Conservation (phyloP, 2,113 vertebrate genomes). For the Zosterops lateralis region DNA sequence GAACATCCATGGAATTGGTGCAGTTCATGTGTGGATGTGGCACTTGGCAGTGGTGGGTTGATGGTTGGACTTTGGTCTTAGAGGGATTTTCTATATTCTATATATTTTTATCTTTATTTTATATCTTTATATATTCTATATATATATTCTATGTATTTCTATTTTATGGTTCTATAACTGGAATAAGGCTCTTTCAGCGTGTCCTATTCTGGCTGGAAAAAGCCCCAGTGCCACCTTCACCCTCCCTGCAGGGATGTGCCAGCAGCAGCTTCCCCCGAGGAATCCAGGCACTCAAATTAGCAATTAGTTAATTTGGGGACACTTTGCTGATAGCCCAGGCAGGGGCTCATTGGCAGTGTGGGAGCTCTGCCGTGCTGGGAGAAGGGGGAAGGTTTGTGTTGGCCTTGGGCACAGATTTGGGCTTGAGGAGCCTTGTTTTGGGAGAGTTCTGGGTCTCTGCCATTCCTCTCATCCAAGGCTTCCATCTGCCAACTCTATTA, state of each 20-base stretch:
- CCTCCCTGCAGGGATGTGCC: neutral
- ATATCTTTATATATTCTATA: too few relatives aligned
- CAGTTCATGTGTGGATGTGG: neutral
- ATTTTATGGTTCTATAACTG: neutral
- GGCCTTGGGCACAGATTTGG: fast-evolving
- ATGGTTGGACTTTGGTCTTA: neutral
- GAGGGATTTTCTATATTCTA: neutral
- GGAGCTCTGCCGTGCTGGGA: neutral
- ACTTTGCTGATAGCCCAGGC: neutral
- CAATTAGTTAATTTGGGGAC: neutral
- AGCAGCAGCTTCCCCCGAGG: neutral
- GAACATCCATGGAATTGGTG: fast-evolving
- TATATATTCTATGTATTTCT: too few relatives aligned
- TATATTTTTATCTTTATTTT: neutral
- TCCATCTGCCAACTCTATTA: neutral
- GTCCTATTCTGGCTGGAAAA: neutral
- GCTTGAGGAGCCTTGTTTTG: neutral
- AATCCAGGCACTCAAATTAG: neutral
- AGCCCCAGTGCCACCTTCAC: neutral
- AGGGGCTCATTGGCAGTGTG: neutral
- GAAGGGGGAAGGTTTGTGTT: neutral
- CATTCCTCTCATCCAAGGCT: neutral
- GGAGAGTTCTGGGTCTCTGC: neutral
- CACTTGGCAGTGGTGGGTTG: neutral
- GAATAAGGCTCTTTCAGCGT: fast-evolving